These are phyloP conservation scores for Seira ritae DNA, from an alignment of 2,888 invertebrate genomes.

Conservation along the genomic window DNA sequence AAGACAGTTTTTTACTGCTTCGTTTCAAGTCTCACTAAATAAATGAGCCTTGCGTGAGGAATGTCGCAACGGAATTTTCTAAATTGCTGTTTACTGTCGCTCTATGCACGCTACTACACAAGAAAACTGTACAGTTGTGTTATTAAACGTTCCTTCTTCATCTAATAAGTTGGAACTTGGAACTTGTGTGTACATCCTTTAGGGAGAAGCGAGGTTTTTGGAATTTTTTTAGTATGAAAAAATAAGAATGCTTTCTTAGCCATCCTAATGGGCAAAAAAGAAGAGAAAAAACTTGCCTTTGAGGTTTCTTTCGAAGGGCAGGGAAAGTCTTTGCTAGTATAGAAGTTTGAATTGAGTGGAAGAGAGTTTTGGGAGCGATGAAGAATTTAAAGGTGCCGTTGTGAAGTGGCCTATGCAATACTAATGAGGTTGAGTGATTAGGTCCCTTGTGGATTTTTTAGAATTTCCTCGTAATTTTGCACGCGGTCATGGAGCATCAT, in stretches of 20 bases:
- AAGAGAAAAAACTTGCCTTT: constrained; percentile 11
- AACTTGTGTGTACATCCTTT: constrained; percentile 12
- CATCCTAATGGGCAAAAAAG: background rate
- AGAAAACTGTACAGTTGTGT: background rate
- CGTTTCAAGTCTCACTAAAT: constrained; percentile 29
- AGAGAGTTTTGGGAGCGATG: background rate
- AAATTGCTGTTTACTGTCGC: constrained; percentile 27
- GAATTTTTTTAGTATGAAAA: background rate
- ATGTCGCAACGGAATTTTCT: constrained; percentile 41
- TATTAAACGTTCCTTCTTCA: background rate
- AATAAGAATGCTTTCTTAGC: background rate
- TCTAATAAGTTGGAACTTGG: background rate
- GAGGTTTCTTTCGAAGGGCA: background rate
- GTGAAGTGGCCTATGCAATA: constrained; percentile 28
- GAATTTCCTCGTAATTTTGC: background rate
- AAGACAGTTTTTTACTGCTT: constrained; percentile 36
- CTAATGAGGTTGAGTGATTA: constrained; percentile 44
- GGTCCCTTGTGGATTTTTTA: constrained; percentile 28
- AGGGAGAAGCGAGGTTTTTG: constrained; percentile 23
- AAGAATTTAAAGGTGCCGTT: constrained; percentile 12
- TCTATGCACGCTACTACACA: background rate
- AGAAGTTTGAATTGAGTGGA: no score
- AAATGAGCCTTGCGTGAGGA: constrained; percentile 61
- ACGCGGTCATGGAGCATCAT: background rate
- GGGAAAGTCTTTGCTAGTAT: no score